Percentiles rank a stretch among this genome's conserved stretches.
Evolutionary conservation across 2,113 vertebrate species (phyloP).

Genomic region (Montifringilla adamsi): DNA sequence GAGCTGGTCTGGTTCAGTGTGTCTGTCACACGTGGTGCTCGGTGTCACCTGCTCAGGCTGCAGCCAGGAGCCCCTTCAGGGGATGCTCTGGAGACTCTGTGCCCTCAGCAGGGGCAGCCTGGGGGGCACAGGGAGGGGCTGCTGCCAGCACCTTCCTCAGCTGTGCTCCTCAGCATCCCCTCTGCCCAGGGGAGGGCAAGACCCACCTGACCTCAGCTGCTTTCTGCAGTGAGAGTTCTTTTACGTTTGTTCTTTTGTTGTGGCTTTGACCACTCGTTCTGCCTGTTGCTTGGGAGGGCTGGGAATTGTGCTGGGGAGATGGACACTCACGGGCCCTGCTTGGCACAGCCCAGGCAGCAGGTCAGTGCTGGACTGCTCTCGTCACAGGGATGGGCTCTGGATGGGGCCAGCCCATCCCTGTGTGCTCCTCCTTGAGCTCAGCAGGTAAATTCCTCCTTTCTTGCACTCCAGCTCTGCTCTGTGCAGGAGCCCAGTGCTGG

Average conservation of each 20-base stretch:
- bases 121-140: background rate
- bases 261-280: background rate
- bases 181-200: background rate
- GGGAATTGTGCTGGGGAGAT: background rate
- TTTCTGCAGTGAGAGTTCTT: background rate
- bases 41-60: background rate
- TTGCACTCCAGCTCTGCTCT: fast-evolving
- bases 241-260: background rate
- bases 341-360: background rate
- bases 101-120: background rate
- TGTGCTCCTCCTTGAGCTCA: background rate
- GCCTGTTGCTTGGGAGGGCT: background rate
- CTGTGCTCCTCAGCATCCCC: background rate
- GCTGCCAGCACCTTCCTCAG: background rate
- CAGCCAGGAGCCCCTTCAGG: background rate
- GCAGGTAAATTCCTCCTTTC: background rate
- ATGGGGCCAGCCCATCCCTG: fast-evolving
- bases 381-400: background rate
- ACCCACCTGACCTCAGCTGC: background rate
- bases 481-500: background rate
- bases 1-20: background rate
- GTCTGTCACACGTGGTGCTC: background rate
- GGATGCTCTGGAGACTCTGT: background rate
- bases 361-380: fast-evolving
- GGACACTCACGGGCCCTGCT: fast-evolving